phyloP scores from a whole-genome alignment of 2,888 invertebrate genomes.

The Ornithoptera alexandrae region DNA sequence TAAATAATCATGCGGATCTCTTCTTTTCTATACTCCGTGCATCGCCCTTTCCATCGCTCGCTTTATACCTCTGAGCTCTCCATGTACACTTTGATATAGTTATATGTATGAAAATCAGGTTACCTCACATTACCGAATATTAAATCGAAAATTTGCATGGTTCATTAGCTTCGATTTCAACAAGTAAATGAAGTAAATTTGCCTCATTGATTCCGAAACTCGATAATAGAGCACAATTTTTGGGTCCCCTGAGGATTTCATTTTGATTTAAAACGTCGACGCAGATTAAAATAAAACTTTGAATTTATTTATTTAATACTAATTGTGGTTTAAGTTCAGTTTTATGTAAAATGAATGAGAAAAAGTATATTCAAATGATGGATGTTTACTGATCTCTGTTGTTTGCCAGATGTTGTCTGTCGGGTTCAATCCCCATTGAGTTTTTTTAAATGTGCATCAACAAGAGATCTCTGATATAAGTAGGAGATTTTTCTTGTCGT shows the following conservation, averaged over 20 bases:
- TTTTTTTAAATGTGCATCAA: no score
- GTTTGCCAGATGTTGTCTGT: no score
- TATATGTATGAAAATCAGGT: neutral
- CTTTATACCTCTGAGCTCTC: neutral
- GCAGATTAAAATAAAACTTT: neutral
- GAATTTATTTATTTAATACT: neutral
- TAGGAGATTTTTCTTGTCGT: no score
- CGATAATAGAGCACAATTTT: conserved; percentile 3
- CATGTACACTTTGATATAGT: neutral
- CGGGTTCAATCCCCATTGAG: no score
- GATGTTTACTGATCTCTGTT: no score
- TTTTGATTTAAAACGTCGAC: neutral
- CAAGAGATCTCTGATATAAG: no score
- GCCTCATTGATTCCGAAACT: conserved; percentile 1
- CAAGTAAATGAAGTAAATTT: conserved; percentile 3
- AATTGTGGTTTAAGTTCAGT: neutral
- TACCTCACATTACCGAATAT: neutral
- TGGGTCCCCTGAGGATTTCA: neutral
- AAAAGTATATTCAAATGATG: no score
- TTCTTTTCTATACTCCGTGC: no score
- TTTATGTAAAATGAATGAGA: neutral
- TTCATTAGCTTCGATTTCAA: conserved; percentile 6
- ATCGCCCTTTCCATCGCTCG: neutral
- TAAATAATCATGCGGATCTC: no score
- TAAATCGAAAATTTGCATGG: conserved; percentile 4